Base-by-base conservation (phyloP, 1,140 invertebrate species). In the Atta cephalotes region DNA sequence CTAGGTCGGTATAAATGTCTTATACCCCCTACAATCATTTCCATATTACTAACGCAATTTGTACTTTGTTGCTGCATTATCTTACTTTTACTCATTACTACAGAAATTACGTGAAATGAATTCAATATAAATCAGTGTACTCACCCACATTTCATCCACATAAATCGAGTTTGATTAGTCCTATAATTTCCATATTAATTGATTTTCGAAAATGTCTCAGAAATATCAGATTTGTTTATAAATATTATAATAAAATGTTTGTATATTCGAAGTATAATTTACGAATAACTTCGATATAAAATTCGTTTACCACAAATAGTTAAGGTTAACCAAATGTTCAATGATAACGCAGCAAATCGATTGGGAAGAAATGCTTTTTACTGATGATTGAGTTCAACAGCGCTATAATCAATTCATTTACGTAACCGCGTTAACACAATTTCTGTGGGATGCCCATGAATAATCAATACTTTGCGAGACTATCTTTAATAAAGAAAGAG, bases 371-470 rank as follows among this genome's bases (percentile, higher is more conserved):
- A 56, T 81, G 10, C 65, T 45, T 58, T 81, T 81, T 81, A 71
- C 18, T 14, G 35, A 81, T 45, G 51, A 81, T 81, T 14, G 79
- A 56, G 79, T 21, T 51, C 49, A 70, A 21, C 51, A 5, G 12
- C 65, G 21, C 51, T 45, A 14, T 71, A 81, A 81, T 81, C 78
- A 53, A 81, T 81, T 81, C 79, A 81, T 81, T 81, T 71, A 81
- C 66, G 79, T 81, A 81, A 81, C 53, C 66, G 65, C 16, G 65
- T 81, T 81, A 81, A 81, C 65, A 71, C 78, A 81, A 81, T 81
- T 81, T 45, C 53, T 81, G 35, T 81, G 51, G 79, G 35, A 39
- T 58, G 79, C 18, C 53, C 65, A 53, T 81, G 79, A 81, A 81
- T 81, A 58, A 81, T 81, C 65, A 81, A 81, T 81, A 81, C 66